Evolutionary conservation across 2,888 invertebrate genomes (phyloP).

Genomic region (Chrysotoxum bicinctum): DNA sequence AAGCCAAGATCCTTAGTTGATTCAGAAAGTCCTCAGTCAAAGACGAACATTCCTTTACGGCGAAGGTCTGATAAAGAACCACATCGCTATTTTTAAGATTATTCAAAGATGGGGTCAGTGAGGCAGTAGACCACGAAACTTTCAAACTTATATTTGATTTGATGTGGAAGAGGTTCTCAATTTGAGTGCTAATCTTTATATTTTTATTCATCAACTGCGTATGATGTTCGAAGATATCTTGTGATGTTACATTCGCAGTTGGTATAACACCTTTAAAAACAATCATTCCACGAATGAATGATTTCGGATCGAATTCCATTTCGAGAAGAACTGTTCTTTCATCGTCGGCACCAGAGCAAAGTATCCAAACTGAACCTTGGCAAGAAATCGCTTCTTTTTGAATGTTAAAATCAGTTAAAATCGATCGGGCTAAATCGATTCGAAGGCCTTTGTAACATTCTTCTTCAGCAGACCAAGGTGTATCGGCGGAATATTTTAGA

Average conservation of each 20-base stretch:
- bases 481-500: slow-evolving; percentile 71
- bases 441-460: slow-evolving; percentile 77
- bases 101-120: slow-evolving; percentile 75
- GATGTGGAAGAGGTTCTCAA: slow-evolving; percentile 78
- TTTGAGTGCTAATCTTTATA: slow-evolving; percentile 48
- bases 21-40: slow-evolving; percentile 78
- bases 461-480: slow-evolving; percentile 78
- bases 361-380: slow-evolving; percentile 83
- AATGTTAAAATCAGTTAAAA: slow-evolving; percentile 76
- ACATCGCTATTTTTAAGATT: slow-evolving; percentile 78
- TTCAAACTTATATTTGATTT: slow-evolving; percentile 77
- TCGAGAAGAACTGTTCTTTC: slow-evolving; percentile 80
- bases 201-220: slow-evolving; percentile 52
- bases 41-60: slow-evolving; percentile 75
- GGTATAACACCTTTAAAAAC: slow-evolving; percentile 76
- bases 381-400: slow-evolving; percentile 73
- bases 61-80: slow-evolving; percentile 77
- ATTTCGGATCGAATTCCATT: slow-evolving; percentile 75
- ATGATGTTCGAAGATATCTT: slow-evolving; percentile 76
- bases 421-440: slow-evolving; percentile 75
- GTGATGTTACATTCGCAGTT: slow-evolving; percentile 74
- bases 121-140: slow-evolving; percentile 76
- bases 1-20: slow-evolving; percentile 78
- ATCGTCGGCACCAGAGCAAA: slow-evolving; percentile 84
- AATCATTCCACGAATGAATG: slow-evolving; percentile 77